Conservation (phyloP, 2,113 vertebrate species). For the Gnathonemus echidnorhynchus region DNA sequence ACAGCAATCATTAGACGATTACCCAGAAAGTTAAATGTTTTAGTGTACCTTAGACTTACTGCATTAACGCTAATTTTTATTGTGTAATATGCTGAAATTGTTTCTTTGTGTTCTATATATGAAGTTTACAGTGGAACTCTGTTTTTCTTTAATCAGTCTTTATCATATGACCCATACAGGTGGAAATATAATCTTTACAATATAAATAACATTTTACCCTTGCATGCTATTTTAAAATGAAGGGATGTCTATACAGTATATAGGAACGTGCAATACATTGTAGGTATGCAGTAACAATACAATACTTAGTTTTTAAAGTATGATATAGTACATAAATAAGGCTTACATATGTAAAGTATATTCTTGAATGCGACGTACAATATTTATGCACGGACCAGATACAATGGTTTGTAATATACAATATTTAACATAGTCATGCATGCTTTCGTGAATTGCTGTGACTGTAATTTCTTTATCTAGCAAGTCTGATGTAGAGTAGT, state of each 20-base stretch:
- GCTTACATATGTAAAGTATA: not conserved
- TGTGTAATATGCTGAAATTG: not conserved
- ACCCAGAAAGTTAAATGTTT: not conserved
- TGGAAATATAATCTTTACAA: not conserved
- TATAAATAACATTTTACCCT: not conserved
- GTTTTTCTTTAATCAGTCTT: not conserved
- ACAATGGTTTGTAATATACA: not conserved
- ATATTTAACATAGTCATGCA: conserved; percentile 3
- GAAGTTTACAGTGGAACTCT: not conserved
- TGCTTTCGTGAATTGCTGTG: not conserved
- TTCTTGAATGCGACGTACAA: not conserved
- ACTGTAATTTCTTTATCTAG: not conserved
- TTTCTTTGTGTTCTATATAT: not conserved
- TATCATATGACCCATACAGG: not conserved
- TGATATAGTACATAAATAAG: not conserved
- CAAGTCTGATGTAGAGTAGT: not conserved
- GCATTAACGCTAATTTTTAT: not conserved
- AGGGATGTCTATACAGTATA: not conserved
- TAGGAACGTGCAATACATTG: not conserved
- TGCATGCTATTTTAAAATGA: not conserved
- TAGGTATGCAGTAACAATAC: not conserved
- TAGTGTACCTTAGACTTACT: not conserved
- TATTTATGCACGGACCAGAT: not conserved
- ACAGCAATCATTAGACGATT: not conserved
- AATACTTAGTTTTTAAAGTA: not conserved